Conservation (phyloP, 2,888 invertebrate species). For the Harpalus rubripes region DNA sequence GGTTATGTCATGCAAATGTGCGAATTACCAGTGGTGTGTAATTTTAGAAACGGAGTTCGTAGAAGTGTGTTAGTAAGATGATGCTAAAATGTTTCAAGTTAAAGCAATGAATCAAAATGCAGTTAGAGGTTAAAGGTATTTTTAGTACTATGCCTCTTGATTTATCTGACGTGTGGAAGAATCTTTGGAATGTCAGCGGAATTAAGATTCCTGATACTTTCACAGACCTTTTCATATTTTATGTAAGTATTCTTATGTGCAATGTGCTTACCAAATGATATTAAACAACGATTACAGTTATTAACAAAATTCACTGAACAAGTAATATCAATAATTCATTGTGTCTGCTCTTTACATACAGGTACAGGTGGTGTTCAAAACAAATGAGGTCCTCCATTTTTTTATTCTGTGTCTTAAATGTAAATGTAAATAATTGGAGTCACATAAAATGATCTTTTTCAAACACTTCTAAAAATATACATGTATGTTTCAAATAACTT, state of each 20-base stretch:
- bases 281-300: background rate
- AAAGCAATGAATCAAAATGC: constrained; percentile 22
- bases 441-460: no score
- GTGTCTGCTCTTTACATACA: no score
- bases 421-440: no score
- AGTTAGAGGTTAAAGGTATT: constrained; percentile 5
- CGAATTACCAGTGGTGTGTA: background rate
- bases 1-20: background rate
- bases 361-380: no score
- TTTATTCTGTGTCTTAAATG: no score
- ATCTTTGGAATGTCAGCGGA: constrained; percentile 16
- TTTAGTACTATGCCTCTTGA: constrained; percentile 19
- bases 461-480: no score
- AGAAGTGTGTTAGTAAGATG: constrained; percentile 17
- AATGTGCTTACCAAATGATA: background rate
- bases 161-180: constrained; percentile 19
- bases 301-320: background rate
- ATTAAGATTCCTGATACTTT: background rate
- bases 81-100: background rate
- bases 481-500: no score
- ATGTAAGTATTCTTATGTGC: background rate
- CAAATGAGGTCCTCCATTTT: no score
- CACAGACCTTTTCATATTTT: constrained; percentile 6
- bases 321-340: no score
- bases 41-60: background rate